Conservation (phyloP, 2,888 invertebrate genomes). For the Yponomeuta plumbellus region DNA sequence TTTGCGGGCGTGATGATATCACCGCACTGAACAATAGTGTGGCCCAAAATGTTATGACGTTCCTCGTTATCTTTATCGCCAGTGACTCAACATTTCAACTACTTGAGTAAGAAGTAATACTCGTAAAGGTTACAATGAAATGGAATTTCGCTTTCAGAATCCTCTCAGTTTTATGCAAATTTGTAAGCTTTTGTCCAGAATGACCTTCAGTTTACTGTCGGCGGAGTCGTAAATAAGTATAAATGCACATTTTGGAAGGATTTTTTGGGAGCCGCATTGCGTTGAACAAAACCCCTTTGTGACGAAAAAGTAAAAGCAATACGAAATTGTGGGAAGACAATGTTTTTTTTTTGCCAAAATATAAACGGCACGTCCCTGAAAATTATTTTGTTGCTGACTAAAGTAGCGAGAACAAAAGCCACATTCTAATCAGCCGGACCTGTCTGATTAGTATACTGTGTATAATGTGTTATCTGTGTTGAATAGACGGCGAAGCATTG, state of each 20-base stretch:
- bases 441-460: constrained; percentile 9
- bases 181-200: constrained; percentile 34
- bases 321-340: constrained; percentile 21
- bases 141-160: neutral
- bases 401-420: neutral
- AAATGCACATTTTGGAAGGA: constrained; percentile 30
- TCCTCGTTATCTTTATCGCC: neutral
- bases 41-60: neutral
- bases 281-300: constrained; percentile 27
- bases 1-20: neutral
- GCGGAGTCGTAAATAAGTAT: constrained; percentile 43
- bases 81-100: neutral
- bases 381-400: neutral
- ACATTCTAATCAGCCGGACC: neutral
- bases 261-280: constrained; percentile 26
- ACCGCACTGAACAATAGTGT: neutral
- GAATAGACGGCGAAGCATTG: constrained; percentile 12
- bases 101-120: neutral
- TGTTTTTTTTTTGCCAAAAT: constrained; percentile 20
- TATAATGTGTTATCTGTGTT: constrained; percentile 14
- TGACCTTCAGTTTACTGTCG: constrained; percentile 43
- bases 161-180: constrained; percentile 39
- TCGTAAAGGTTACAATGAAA: neutral
- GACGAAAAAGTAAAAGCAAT: constrained; percentile 30
- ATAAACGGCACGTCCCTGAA: constrained; percentile 17